These are phyloP conservation scores for Drosophila paulistorum DNA, from an alignment of 1,140 invertebrate genomes.

Conservation along the genomic window DNA sequence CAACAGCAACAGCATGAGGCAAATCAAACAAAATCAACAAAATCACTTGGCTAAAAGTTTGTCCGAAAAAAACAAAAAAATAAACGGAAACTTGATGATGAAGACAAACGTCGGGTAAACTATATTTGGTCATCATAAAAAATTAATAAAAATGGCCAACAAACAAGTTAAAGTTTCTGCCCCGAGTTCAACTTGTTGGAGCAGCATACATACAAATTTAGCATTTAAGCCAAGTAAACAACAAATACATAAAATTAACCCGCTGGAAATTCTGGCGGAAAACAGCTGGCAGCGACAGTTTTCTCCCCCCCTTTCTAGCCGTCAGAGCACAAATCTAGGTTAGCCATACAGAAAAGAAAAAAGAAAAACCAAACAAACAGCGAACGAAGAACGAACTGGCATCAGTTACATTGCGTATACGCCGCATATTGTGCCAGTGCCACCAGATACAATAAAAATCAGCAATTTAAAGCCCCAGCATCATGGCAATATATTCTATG, in stretches of 20 bases:
- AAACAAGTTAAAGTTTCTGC: conserved; percentile 3
- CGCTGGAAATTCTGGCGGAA: conserved; percentile 11
- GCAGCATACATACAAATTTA: conserved; percentile 37
- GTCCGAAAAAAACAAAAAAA: conserved; percentile 24
- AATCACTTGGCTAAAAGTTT: conserved; percentile 61
- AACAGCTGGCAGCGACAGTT: conserved; percentile 37
- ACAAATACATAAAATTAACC: conserved; percentile 61
- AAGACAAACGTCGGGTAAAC: conserved; percentile 45
- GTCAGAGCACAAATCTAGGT: conserved; percentile 47
- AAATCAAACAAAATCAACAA: conserved; percentile 74
- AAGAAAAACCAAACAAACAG: conserved; percentile 19
- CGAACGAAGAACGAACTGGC: conserved; percentile 27
- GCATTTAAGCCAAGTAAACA: conserved; percentile 63
- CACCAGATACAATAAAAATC: conserved; percentile 40
- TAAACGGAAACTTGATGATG: conserved; percentile 34
- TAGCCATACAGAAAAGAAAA: conserved; percentile 25
- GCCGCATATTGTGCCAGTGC: conserved; percentile 41
- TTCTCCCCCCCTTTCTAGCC: background rate
- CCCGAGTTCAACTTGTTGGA: conserved; percentile 39
- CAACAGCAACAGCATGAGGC: conserved; percentile 34
- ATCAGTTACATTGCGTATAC: conserved; percentile 58
- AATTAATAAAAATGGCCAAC: conserved; percentile 55
- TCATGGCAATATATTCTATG: conserved; percentile 47
- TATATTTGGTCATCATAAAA: conserved; percentile 61
- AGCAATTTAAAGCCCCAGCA: conserved; percentile 58